Conservation (phyloP, 2,113 vertebrate genomes). For the Stigmatopora nigra region DNA sequence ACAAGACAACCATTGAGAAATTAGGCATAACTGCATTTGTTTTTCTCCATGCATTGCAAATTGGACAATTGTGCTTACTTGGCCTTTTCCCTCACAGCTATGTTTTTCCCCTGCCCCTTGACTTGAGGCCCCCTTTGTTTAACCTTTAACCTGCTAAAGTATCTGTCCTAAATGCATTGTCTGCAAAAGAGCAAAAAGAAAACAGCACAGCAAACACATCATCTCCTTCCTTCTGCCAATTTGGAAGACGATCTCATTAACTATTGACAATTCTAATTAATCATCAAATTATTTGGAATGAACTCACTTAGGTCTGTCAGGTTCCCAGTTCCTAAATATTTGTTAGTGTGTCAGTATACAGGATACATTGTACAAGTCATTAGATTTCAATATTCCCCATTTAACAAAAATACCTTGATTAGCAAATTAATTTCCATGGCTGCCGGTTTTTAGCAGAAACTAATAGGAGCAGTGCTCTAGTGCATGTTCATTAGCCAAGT, state of each 20-base stretch:
- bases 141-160: background rate
- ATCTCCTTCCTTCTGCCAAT: conserved; percentile 47
- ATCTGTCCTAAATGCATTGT: background rate
- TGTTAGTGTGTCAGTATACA: conserved; percentile 16
- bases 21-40: background rate
- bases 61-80: background rate
- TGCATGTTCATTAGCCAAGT: background rate
- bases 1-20: background rate
- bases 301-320: conserved; percentile 34
- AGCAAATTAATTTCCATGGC: background rate
- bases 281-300: conserved; percentile 26
- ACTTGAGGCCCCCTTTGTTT: background rate
- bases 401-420: background rate
- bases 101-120: background rate
- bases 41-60: background rate
- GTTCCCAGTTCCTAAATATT: conserved; percentile 42
- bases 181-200: background rate
- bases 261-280: conserved; percentile 36
- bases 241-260: conserved; percentile 34
- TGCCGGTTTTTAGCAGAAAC: conserved; percentile 14
- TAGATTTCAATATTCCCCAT: conserved; percentile 16
- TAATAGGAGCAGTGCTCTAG: conserved; percentile 9
- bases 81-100: background rate
- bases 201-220: background rate
- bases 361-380: conserved; percentile 20